Percentiles rank a stretch among this genome's conserved stretches.
Evolutionary conservation across 1,140 invertebrate species (phyloP).

Genomic region (Propsilocerus akamusi): DNA sequence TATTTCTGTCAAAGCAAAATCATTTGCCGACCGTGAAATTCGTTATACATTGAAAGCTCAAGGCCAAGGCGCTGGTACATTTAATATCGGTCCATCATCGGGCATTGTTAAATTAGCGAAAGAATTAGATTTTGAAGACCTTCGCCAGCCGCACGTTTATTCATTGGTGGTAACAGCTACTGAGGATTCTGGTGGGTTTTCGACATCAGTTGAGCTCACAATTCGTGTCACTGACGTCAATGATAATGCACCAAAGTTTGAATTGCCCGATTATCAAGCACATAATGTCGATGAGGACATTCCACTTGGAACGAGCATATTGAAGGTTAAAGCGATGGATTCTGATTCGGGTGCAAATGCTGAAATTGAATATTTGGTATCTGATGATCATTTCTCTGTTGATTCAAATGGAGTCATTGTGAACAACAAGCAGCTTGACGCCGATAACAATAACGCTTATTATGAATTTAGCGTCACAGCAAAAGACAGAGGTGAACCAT

Average conservation of each 20-base stretch:
- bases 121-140: conserved; percentile 86
- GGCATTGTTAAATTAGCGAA: conserved; percentile 89
- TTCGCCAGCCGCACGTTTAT: conserved; percentile 82
- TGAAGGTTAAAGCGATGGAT: conserved; percentile 85
- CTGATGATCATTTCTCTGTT: conserved; percentile 82
- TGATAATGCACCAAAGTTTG: conserved; percentile 86
- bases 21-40: conserved; percentile 87
- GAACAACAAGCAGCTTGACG: conserved; percentile 83
- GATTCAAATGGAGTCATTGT: conserved; percentile 80
- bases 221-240: conserved; percentile 89
- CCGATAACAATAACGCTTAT: conserved; percentile 91
- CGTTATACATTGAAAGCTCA: conserved; percentile 84
- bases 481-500: conserved; percentile 81
- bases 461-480: conserved; percentile 86
- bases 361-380: conserved; percentile 82
- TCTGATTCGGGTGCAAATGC: conserved; percentile 82
- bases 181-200: conserved; percentile 89
- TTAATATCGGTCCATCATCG: conserved; percentile 83
- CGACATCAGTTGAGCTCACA: conserved; percentile 83
- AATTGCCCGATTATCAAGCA: conserved; percentile 86
- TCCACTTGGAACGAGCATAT: conserved; percentile 70
- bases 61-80: conserved; percentile 84
- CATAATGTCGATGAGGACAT: conserved; percentile 91
- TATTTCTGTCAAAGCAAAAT: conserved; percentile 90
- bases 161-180: conserved; percentile 81